Evolutionary conservation across 2,113 vertebrate genomes (phyloP).

Genomic region (Nerophis lumbriciformis): DNA sequence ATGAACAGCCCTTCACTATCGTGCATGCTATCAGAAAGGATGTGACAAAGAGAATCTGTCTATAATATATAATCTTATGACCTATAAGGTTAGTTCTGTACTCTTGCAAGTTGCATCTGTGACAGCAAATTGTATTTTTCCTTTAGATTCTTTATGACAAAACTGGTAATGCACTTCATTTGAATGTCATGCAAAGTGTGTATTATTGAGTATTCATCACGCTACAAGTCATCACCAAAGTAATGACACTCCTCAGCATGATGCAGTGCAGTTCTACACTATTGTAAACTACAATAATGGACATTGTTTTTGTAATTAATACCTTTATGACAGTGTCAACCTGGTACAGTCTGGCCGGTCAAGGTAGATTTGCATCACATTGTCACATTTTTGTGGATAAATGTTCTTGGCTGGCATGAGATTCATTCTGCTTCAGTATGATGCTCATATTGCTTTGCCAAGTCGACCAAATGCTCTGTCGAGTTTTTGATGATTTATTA

Average conservation of each 20-base stretch:
- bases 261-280: not conserved
- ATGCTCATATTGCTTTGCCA: too few relatives aligned
- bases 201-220: not conserved
- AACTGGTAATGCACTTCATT: not conserved
- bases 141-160: not conserved
- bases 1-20: slow-evolving; percentile 4
- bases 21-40: not conserved
- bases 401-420: too few relatives aligned
- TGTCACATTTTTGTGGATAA: too few relatives aligned
- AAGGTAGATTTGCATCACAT: too few relatives aligned
- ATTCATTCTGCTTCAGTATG: too few relatives aligned
- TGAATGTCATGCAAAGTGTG: not conserved
- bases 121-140: slow-evolving; percentile 7
- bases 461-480: too few relatives aligned
- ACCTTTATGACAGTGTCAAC: too few relatives aligned
- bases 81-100: too few relatives aligned
- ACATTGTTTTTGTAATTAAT: not conserved
- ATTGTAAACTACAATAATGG: not conserved
- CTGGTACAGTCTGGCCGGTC: too few relatives aligned
- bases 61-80: not conserved
- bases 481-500: too few relatives aligned
- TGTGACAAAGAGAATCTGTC: not conserved
- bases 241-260: not conserved
- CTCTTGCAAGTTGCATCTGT: not conserved
- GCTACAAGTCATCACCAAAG: slow-evolving; percentile 1